Percentiles rank a stretch among this genome's conserved stretches.
These are phyloP conservation scores for Hipposideros armiger DNA, from an alignment of 2,113 vertebrate genomes.

Conservation along the genomic window DNA sequence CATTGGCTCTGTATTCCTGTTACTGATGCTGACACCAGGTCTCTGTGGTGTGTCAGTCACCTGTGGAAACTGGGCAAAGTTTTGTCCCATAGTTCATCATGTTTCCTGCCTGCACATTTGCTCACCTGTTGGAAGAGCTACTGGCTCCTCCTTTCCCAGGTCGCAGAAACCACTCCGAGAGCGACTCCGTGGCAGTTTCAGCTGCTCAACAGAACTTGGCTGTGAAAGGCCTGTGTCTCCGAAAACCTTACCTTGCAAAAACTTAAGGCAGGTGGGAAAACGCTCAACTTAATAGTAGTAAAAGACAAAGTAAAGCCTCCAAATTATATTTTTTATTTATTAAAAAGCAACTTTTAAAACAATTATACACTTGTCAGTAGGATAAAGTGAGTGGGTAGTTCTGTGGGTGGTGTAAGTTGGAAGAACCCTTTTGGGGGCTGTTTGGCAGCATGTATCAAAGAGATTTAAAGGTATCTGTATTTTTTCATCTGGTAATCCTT, in stretches of 20 bases:
- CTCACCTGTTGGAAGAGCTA: background rate
- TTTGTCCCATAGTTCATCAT: rapidly evolving
- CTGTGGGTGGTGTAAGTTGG: rapidly evolving
- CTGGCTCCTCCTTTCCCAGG: background rate
- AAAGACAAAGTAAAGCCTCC: background rate
- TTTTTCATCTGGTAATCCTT: background rate
- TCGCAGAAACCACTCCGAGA: too few relatives aligned
- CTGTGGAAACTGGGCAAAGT: rapidly evolving
- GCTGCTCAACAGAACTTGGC: too few relatives aligned
- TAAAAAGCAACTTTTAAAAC: background rate
- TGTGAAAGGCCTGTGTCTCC: background rate
- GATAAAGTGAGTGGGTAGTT: too few relatives aligned
- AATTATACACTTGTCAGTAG: rapidly evolving
- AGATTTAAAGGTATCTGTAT: too few relatives aligned
- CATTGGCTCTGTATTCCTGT: background rate
- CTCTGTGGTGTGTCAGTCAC: rapidly evolving
- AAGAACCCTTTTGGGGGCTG: too few relatives aligned
- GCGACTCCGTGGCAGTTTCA: background rate
- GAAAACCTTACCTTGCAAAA: background rate
- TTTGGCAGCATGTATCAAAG: background rate
- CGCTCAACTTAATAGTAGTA: background rate
- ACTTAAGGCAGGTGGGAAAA: background rate
- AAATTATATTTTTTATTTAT: background rate
- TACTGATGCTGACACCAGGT: rapidly evolving
- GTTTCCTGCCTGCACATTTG: rapidly evolving